Evolutionary conservation across 2,797 vertebrate species (phyloP).

Genomic region (Anolis apletophallus): DNA sequence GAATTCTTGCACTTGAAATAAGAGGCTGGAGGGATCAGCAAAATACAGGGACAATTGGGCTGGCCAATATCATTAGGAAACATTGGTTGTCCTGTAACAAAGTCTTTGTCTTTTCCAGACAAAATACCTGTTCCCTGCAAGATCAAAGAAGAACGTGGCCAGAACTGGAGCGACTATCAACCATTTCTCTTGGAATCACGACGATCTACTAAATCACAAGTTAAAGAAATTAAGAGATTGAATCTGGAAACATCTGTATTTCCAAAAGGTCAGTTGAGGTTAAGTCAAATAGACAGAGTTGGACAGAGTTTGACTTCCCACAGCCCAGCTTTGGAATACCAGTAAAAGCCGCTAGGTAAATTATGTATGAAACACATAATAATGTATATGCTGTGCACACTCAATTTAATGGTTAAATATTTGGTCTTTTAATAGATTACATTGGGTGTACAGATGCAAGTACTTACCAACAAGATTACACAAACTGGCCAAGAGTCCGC

Average conservation of each 20-base stretch:
- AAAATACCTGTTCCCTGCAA: not conserved
- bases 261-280: slow-evolving; percentile 48
- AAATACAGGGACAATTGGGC: no score
- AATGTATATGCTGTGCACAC: not conserved
- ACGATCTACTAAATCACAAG: not conserved
- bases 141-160: not conserved
- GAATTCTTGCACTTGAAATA: no score
- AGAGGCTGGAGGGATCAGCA: no score
- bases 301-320: not conserved
- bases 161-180: slow-evolving; percentile 17
- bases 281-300: not conserved
- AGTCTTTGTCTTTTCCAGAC: not conserved
- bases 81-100: not conserved
- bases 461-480: slow-evolving; percentile 57
- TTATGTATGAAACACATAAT: fast-evolving
- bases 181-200: slow-evolving; percentile 5
- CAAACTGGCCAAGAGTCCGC: fast-evolving
- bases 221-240: slow-evolving; percentile 40
- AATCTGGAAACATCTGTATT: not conserved
- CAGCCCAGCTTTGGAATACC: not conserved
- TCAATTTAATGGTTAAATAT: not conserved
- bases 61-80: not conserved
- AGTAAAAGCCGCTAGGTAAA: no score
- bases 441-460: slow-evolving; percentile 28
- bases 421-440: slow-evolving; percentile 50